Conservation (phyloP, 64 coral and sea anemone species). For the Stichodactyla mertensii region DNA sequence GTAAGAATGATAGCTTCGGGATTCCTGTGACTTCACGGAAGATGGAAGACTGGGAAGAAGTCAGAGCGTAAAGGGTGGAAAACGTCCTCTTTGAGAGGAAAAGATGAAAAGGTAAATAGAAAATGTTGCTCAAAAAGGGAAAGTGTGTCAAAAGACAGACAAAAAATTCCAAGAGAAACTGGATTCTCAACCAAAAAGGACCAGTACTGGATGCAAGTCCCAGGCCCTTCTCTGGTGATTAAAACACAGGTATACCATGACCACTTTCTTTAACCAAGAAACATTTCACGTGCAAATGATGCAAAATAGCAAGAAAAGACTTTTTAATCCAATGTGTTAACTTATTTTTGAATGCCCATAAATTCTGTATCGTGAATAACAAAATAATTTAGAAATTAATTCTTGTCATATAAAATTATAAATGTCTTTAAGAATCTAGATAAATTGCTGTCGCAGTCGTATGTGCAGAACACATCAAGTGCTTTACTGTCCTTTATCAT, state of each 20-base stretch:
- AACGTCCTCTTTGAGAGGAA: neutral
- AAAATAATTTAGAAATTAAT: neutral
- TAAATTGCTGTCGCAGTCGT: neutral
- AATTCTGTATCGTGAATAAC: neutral
- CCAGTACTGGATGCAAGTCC: neutral
- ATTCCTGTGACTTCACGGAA: neutral
- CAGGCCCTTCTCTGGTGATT: slow-evolving; percentile 11
- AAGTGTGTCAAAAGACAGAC: neutral
- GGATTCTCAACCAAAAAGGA: neutral
- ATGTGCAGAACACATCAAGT: neutral
- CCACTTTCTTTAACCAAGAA: neutral
- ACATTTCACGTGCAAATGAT: neutral
- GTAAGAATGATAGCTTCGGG: neutral
- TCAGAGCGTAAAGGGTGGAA: neutral
- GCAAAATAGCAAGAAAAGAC: slow-evolving; percentile 11
- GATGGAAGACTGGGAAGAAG: neutral
- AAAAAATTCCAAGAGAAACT: slow-evolving; percentile 4
- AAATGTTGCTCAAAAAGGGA: neutral
- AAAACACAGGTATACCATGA: slow-evolving; percentile 11
- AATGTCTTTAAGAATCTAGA: neutral
- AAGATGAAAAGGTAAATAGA: neutral
- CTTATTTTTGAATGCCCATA: slow-evolving; percentile 23
- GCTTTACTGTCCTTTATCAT: no score
- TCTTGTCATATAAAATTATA: neutral
- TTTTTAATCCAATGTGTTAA: slow-evolving; percentile 24